Evolutionary conservation across 1,140 invertebrate species (phyloP), one percentile per base, ranked within the genome.

Genomic region (Penaeus vannamei): DNA sequence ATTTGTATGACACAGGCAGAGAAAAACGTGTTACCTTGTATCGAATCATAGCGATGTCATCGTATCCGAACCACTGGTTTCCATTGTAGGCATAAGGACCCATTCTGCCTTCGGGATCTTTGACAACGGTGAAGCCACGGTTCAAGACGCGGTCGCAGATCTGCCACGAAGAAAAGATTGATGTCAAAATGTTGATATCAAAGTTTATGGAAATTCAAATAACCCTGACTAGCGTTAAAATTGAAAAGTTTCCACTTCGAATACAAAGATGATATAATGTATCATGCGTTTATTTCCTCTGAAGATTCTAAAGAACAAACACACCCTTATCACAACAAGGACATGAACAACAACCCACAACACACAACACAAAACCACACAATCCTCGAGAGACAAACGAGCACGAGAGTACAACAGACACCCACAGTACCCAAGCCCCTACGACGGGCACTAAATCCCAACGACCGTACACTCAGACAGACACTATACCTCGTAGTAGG

Each of bases 11-110:
- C 36, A 86, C 53, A 53, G 20, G 61, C 36, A 80, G 23, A 80
- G 32, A 85, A 79, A 32, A 89, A 32, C 22, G 17, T 23, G 82
- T 77, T 32, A 90, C 97, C 97, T 98, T 98, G 83, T 95, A 95
- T 66, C 94, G 94, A 7, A 98, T 96, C 93, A 96, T 97, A 42
- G 95, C 95, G 19, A 94, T 94, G 92, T 98, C 97, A 92, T 98
- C 97, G 91, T 95, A 98, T 19, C 96, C 96, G 2, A 98, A 96
- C 97, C 97, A 98, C 92, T 98, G 97, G 85, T 96, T 96, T 19
- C 95, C 96, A 86, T 96, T 96, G 92, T 95, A 96, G 1, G 97
- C 96, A 92, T 96, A 97, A 0, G 97, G 97, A 19, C 97, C 97
- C 95, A 98, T 97, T 66, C 96, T 93, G 14, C 94, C 93, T 60